Conservation (phyloP, 2,113 vertebrate species). For the Tachysurus fulvidraco region DNA sequence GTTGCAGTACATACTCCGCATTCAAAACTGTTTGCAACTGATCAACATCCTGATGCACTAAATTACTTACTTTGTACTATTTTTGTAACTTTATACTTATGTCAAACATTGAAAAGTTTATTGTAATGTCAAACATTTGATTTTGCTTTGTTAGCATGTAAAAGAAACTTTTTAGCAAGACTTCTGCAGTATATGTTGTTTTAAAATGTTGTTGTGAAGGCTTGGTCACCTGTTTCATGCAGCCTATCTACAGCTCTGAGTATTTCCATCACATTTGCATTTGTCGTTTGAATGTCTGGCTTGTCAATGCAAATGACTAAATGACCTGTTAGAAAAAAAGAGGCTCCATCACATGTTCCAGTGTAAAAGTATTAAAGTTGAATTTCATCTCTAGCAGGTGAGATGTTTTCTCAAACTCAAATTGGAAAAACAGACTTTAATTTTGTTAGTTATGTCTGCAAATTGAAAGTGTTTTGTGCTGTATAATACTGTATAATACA, state of each 20-base stretch:
- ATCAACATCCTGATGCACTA: not conserved
- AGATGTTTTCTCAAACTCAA: not conserved
- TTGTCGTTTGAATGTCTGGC: constrained; percentile 38
- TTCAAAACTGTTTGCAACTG: not conserved
- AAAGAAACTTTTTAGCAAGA: not conserved
- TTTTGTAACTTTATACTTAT: not conserved
- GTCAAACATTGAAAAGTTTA: not conserved
- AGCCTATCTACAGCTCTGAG: constrained; percentile 11
- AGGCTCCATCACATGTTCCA: not conserved
- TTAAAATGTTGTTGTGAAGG: not conserved
- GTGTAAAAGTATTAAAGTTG: not conserved
- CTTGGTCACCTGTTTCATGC: not conserved
- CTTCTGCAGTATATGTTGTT: not conserved
- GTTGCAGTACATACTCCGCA: not conserved
- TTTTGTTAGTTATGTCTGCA: not conserved
- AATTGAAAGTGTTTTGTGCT: not conserved
- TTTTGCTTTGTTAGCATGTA: not conserved
- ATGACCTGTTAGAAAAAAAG: constrained; percentile 6
- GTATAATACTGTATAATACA: not conserved
- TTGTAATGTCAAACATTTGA: not conserved
- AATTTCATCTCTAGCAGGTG: not conserved
- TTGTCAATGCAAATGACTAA: constrained; percentile 41
- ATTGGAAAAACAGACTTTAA: not conserved
- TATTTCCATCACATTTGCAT: constrained; percentile 58
- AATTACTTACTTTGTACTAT: not conserved